Percentiles rank a stretch among this genome's conserved stretches.
Conservation (phyloP, 2,113 vertebrate genomes). For the Gopherus evgoodei region DNA sequence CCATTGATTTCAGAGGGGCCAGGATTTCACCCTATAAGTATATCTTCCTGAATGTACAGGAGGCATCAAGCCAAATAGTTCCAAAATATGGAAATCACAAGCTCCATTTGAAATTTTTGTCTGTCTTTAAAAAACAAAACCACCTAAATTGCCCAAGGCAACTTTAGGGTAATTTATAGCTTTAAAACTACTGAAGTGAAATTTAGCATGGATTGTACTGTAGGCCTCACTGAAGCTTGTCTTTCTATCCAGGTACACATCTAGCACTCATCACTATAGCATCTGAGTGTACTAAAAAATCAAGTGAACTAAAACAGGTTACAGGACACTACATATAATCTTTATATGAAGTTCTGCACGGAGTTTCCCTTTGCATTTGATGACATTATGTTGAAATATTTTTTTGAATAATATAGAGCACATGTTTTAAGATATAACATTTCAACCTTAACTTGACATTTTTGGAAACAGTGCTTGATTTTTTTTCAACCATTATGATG, state of each 20-base stretch:
- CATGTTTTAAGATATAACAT: not conserved
- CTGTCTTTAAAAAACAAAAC: not conserved
- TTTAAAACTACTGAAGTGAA: not conserved
- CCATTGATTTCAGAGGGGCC: not conserved
- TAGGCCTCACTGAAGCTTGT: not conserved
- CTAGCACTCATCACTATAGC: not conserved
- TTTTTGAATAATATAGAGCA: not conserved
- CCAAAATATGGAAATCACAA: not conserved
- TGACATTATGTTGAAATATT: not conserved
- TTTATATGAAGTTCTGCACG: not conserved
- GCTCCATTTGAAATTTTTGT: not conserved
- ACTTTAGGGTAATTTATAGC: not conserved
- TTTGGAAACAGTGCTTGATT: not conserved
- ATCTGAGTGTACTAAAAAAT: not conserved
- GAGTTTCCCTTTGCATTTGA: not conserved
- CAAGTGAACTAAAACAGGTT: not conserved
- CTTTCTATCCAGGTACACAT: not conserved
- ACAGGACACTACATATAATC: not conserved
- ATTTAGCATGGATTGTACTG: not conserved
- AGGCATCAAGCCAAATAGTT: not conserved
- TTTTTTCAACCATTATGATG: not conserved
- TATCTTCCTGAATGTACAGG: not conserved
- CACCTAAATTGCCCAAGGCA: not conserved
- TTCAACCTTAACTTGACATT: not conserved
- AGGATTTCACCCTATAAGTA: not conserved